Evolutionary conservation across 2,888 invertebrate species (phyloP).

Genomic region (Scelioninae gen. 1): DNA sequence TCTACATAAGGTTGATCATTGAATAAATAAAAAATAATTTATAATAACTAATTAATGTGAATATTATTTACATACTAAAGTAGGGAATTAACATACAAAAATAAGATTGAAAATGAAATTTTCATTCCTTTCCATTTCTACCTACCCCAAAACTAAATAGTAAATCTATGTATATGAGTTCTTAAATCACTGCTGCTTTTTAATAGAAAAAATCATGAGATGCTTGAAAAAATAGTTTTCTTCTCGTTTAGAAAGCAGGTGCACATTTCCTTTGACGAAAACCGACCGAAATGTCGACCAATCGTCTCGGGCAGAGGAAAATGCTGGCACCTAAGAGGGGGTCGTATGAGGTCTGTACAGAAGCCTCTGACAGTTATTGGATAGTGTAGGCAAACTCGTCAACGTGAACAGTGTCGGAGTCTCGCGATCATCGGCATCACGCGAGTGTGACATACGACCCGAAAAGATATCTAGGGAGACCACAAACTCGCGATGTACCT

Average conservation of each 20-base stretch:
- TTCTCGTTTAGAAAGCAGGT: conserved; percentile 6
- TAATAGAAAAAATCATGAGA: too few relatives aligned
- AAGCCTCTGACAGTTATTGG: conserved; percentile 37
- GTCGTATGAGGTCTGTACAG: conserved; percentile 17
- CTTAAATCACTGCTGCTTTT: too few relatives aligned
- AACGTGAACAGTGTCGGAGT: conserved; percentile 40
- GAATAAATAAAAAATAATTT: too few relatives aligned
- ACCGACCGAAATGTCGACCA: conserved; percentile 27
- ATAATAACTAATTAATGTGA: too few relatives aligned
- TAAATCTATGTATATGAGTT: too few relatives aligned
- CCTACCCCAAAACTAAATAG: too few relatives aligned
- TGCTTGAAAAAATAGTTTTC: not conserved
- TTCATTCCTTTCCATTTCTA: too few relatives aligned
- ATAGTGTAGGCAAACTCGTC: conserved; percentile 50
- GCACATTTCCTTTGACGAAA: conserved; percentile 8
- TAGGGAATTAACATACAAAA: too few relatives aligned
- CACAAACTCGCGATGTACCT: conserved; percentile 13
- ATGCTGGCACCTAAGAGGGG: conserved; percentile 18
- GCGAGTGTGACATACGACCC: conserved; percentile 41
- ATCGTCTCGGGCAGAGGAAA: conserved; percentile 25
- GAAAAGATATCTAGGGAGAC: conserved; percentile 10
- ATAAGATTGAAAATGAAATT: too few relatives aligned
- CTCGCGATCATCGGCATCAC: conserved; percentile 20
- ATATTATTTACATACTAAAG: too few relatives aligned
- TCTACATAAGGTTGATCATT: too few relatives aligned